Evolutionary conservation across 2,888 invertebrate genomes (phyloP).

Genomic region (Octodonta nipae): DNA sequence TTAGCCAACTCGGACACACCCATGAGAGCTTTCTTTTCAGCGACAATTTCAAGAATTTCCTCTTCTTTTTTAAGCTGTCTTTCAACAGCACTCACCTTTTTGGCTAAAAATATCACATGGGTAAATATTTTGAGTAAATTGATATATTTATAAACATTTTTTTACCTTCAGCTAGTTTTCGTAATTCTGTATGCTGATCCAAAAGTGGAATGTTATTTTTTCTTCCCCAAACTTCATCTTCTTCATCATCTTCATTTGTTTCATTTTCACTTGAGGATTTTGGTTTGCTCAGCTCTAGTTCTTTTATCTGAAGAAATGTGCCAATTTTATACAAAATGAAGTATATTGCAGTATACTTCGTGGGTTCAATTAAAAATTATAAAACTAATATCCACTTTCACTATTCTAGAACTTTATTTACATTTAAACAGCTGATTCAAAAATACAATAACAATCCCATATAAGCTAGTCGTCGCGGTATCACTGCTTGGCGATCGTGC

Average conservation of each 20-base stretch:
- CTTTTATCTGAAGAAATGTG: conserved; percentile 41
- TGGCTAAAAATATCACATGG: conserved; percentile 36
- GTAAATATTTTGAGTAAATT: background rate
- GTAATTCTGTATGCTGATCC: conserved; percentile 93
- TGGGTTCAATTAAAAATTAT: no score
- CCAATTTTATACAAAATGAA: conserved; percentile 41
- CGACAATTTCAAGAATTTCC: conserved; percentile 91
- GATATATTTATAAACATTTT: conserved; percentile 9
- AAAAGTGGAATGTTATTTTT: conserved; percentile 82
- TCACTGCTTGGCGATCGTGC: no score
- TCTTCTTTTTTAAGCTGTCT: conserved; percentile 90
- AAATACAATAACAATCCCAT: no score
- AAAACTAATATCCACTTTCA: no score
- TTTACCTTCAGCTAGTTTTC: conserved; percentile 80
- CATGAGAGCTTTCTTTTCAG: conserved; percentile 93
- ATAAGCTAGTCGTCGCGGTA: no score
- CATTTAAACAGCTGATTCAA: no score
- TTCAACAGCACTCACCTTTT: conserved; percentile 86
- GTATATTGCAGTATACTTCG: no score
- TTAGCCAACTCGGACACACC: conserved; percentile 96
- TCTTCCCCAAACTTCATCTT: conserved; percentile 62
- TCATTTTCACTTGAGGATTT: conserved; percentile 80
- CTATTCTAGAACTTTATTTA: no score
- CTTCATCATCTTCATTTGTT: conserved; percentile 56
- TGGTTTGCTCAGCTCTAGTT: conserved; percentile 39